Percentiles rank a stretch among this genome's conserved stretches.
phyloP scores from a whole-genome alignment of 1,140 invertebrate species.

The Lordiphosa stackelbergi region DNA sequence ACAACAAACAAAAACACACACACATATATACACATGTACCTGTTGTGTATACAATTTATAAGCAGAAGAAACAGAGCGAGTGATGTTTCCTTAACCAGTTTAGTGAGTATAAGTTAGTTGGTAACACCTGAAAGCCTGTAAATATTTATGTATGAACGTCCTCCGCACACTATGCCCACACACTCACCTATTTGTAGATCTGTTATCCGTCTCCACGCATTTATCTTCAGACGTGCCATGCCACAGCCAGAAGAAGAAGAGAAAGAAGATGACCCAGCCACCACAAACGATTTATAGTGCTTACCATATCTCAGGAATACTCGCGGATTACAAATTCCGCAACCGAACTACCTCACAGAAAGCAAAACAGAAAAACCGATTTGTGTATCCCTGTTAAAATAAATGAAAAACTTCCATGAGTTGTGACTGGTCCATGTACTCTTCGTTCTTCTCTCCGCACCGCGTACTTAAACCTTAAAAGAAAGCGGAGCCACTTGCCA shows the following conservation, averaged over 20 bases:
- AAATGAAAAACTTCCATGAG: constrained; percentile 51
- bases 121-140: constrained; percentile 19
- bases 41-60: constrained; percentile 59
- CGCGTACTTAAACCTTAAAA: constrained; percentile 3
- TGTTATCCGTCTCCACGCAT: constrained; percentile 38
- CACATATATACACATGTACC: constrained; percentile 59
- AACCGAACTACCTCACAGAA: constrained; percentile 55
- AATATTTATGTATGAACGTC: constrained; percentile 19
- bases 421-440: constrained; percentile 35
- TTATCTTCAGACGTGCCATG: constrained; percentile 66
- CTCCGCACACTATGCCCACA: constrained; percentile 3
- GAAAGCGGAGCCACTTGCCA: constrained; percentile 7
- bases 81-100: too few relatives aligned
- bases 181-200: neutral
- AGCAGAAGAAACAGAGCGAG: too few relatives aligned
- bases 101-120: too few relatives aligned
- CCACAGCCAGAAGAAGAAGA: constrained; percentile 28
- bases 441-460: constrained; percentile 5
- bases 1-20: too few relatives aligned
- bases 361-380: neutral
- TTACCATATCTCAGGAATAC: constrained; percentile 65
- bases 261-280: constrained; percentile 34
- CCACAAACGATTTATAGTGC: constrained; percentile 30
- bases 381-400: constrained; percentile 19
- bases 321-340: constrained; percentile 23